A percentile compares a stretch with the other conserved stretches of the same genome.
Evolutionary conservation across 92 coral and sea anemone species (phyloP).

Genomic region (Chrysogorgia sp.): DNA sequence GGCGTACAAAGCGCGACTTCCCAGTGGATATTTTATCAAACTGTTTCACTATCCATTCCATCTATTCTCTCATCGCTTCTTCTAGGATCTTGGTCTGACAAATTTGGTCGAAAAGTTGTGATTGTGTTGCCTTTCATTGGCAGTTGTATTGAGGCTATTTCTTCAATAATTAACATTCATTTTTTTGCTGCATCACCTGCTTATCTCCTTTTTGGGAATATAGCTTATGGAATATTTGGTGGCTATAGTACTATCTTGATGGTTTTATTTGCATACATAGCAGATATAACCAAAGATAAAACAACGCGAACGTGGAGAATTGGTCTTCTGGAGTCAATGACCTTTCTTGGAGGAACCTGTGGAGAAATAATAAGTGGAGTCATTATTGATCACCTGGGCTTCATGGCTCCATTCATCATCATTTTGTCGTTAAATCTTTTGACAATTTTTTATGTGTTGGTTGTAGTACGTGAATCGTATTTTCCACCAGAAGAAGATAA

Average conservation of each 20-base stretch:
- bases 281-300: constrained; percentile 81
- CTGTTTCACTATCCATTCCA: constrained; percentile 68
- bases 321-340: constrained; percentile 87
- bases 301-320: constrained; percentile 74
- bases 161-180: constrained; percentile 67
- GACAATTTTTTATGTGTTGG: constrained; percentile 58
- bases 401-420: constrained; percentile 78
- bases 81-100: constrained; percentile 93
- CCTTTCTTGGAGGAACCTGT: constrained; percentile 76
- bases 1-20: constrained; percentile 74
- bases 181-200: constrained; percentile 68
- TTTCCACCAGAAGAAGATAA: constrained; percentile 49
- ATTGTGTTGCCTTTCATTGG: constrained; percentile 80
- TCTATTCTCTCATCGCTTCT: constrained; percentile 74
- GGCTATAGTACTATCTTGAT: constrained; percentile 78
- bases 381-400: constrained; percentile 70
- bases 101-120: constrained; percentile 78
- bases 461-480: constrained; percentile 75
- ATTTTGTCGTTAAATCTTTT: constrained; percentile 58
- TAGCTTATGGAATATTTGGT: constrained; percentile 78
- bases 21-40: constrained; percentile 81
- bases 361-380: constrained; percentile 81
- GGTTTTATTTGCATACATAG: constrained; percentile 84
- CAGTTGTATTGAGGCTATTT: constrained; percentile 62
- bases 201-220: constrained; percentile 72